Evolutionary conservation across 2,888 invertebrate species (phyloP).

Genomic region (Epsilonema sp.): DNA sequence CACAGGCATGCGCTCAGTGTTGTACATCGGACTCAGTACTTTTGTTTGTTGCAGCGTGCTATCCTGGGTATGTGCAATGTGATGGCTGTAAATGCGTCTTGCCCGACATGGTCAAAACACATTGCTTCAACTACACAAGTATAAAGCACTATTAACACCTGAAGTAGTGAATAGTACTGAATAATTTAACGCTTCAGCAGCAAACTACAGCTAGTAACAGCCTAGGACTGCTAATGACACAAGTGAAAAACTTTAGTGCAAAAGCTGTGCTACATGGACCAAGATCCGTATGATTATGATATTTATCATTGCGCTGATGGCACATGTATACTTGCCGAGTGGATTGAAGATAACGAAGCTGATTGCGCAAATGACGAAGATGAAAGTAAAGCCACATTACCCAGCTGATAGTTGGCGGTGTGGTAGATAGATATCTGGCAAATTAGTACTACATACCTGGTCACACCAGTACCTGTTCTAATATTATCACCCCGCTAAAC

Average conservation of each 20-base stretch:
- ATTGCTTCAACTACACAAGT: not conserved
- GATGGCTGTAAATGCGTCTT: constrained; percentile 6
- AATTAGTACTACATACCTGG: not conserved
- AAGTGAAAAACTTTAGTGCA: not conserved
- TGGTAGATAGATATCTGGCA: not conserved
- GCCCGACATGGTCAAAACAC: not conserved
- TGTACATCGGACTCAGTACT: not conserved
- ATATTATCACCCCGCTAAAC: too few relatives aligned
- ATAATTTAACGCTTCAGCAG: too few relatives aligned
- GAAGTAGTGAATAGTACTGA: not conserved
- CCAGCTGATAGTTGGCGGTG: not conserved
- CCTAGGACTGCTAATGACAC: too few relatives aligned
- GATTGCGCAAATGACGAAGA: not conserved
- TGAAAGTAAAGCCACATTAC: not conserved
- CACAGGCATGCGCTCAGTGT: not conserved
- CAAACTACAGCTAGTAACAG: too few relatives aligned
- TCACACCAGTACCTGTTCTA: too few relatives aligned
- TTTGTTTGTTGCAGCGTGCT: not conserved
- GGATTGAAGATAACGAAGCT: not conserved
- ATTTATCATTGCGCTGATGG: not conserved
- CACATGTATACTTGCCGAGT: not conserved
- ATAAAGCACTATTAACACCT: not conserved
- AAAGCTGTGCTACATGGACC: not conserved
- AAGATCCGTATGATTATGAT: not conserved
- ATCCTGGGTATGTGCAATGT: constrained; percentile 1